A percentile compares a stretch with the other conserved stretches of the same genome.
Evolutionary conservation across 2,797 vertebrate genomes (phyloP).

Genomic region (Gorsachius magnificus): DNA sequence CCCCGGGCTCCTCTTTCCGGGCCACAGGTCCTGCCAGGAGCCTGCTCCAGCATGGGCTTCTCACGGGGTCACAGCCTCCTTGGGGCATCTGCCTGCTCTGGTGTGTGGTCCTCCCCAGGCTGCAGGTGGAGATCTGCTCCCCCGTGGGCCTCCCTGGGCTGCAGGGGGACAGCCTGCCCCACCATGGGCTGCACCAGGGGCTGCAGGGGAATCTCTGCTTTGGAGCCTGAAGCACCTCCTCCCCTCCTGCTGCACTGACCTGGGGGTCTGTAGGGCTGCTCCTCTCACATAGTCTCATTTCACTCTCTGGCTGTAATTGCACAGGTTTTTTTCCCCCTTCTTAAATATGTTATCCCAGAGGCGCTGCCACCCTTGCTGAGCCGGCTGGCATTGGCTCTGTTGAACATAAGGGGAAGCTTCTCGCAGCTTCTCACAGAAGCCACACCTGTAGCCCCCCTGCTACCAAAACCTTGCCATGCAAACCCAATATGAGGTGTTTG

Average conservation of each 20-base stretch:
- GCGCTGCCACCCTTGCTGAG: not conserved
- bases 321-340: not conserved
- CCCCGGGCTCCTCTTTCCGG: too few relatives aligned
- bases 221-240: not conserved
- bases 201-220: not conserved
- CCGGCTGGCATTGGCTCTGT: not conserved
- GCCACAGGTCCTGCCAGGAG: not conserved
- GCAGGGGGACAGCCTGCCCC: too few relatives aligned
- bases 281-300: not conserved
- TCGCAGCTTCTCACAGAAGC: not conserved
- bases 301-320: not conserved
- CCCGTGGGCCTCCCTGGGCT: too few relatives aligned
- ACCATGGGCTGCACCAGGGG: not conserved
- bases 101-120: not conserved
- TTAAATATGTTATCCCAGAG: not conserved
- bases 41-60: not conserved
- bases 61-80: not conserved
- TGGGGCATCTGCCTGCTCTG: accelerated
- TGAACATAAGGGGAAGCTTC: not conserved
- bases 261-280: not conserved
- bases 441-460: not conserved
- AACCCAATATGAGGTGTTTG: not conserved
- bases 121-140: not conserved
- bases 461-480: not conserved
- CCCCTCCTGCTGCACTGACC: not conserved